Conservation (phyloP, 2,888 invertebrate genomes). For the Troglohyphantes excavatus region DNA sequence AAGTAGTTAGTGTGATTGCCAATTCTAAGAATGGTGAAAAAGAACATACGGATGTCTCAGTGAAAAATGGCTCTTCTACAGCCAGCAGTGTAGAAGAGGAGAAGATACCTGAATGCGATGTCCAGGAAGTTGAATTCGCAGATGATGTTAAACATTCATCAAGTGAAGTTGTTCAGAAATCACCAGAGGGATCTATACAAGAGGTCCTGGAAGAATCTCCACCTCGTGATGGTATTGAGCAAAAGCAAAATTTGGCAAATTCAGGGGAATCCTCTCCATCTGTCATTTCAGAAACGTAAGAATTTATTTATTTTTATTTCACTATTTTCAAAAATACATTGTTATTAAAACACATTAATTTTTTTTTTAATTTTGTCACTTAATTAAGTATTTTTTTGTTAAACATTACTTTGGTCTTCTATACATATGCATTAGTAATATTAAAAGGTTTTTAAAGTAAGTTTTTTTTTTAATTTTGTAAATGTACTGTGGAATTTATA, state of each 20-base stretch:
- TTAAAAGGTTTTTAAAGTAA: too few species aligned
- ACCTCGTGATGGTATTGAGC: neutral
- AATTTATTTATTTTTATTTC: neutral
- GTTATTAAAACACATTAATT: too few species aligned
- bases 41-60: neutral
- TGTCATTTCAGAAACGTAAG: slow-evolving; percentile 35
- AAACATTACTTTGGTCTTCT: too few species aligned
- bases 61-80: neutral
- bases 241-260: neutral
- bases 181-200: neutral
- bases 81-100: neutral
- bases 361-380: too few species aligned
- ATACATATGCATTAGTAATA: too few species aligned
- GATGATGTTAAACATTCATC: neutral
- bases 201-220: neutral
- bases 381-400: too few species aligned
- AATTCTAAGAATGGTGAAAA: slow-evolving; percentile 40
- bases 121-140: neutral
- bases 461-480: too few species aligned
- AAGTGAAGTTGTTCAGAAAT: neutral
- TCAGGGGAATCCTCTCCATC: neutral
- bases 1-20: slow-evolving; percentile 58
- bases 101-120: neutral
- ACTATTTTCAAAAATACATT: too few species aligned
- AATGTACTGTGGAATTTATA: too few species aligned